Evolutionary conservation across 92 coral and sea anemone species (phyloP), one percentile per base, ranked within the genome.

Genomic region (Pocillopora meandrina): DNA sequence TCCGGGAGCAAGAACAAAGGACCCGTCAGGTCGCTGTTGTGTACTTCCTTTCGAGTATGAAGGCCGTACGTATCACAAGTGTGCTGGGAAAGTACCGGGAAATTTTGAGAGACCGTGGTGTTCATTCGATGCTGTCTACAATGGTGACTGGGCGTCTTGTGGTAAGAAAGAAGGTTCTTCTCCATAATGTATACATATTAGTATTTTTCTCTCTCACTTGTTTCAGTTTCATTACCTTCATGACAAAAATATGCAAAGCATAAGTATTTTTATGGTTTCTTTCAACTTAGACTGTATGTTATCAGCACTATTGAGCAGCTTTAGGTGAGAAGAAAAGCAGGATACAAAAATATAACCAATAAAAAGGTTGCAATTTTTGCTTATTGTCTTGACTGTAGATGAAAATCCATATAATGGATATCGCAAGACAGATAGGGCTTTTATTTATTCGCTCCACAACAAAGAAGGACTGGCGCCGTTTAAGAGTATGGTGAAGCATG

Each of bases 401-500:
- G 9, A 21, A 20, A 36, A 67, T 26, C 34, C 72, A 0, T 21
- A 14, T 67, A 21, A 55, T 33, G 17, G 75, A 0, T 71, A 12
- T 36, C 19, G 57, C 52, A 34, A 8, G 17, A 71, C 55, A 4
- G 8, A 4, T 1, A 71, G 16, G 18, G 75, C 75, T 2, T 71
- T 71, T 33, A 71, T 71, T 35, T 71, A 34, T 35, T 71, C 75
- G 52, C 18, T 71, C n/a, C 12, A 15, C 55, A 34, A 71, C 56
- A 71, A 34, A 5, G 75, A 71, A 35, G 56, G n/a, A 34, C 75
- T 71, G 56, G 8, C 56, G 17, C 75, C 75, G 55, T 71, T 71
- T 35, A 36, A 34, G n/a, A 71, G 75, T 33, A 9, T 1, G 49
- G 75, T 71, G 75, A 35, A 12, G 47, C 52, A 42, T 42, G 52